Percentiles rank a stretch among this genome's conserved stretches.
phyloP scores from a whole-genome alignment of 2,113 vertebrate genomes.

The Eudorcas thomsonii region DNA sequence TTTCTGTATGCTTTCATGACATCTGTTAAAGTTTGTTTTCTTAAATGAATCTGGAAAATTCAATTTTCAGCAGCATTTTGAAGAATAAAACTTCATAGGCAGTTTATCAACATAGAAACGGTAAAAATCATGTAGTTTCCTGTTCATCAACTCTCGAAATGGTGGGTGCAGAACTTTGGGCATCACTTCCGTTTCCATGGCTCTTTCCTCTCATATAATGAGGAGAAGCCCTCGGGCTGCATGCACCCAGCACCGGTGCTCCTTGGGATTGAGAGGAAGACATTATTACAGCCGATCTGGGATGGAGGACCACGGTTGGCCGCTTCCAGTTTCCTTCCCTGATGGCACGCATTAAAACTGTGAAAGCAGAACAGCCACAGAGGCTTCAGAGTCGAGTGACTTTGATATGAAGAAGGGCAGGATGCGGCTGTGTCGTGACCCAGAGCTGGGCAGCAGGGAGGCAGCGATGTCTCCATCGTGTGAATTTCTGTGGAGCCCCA shows the following conservation, averaged over 20 bases:
- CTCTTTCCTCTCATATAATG: background rate
- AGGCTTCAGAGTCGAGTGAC: background rate
- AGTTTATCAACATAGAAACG: background rate
- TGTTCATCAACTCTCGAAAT: background rate
- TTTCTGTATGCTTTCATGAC: background rate
- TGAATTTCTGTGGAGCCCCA: fast-evolving
- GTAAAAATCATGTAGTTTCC: background rate
- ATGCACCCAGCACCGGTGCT: background rate
- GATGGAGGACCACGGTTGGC: background rate
- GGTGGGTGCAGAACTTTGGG: background rate
- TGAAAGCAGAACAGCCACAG: background rate
- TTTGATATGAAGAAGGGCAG: background rate
- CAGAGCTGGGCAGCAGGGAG: background rate
- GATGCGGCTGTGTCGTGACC: fast-evolving
- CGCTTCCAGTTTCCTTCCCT: background rate
- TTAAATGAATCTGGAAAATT: background rate
- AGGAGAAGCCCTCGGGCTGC: background rate
- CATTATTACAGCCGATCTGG: fast-evolving
- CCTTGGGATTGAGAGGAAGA: background rate
- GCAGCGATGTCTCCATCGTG: fast-evolving
- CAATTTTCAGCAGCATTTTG: background rate
- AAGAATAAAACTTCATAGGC: background rate
- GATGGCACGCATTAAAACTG: background rate
- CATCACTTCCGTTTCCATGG: background rate
- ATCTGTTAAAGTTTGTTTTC: background rate